Base-by-base conservation (phyloP, 2,888 invertebrate genomes). In the Heliconius aoede region DNA sequence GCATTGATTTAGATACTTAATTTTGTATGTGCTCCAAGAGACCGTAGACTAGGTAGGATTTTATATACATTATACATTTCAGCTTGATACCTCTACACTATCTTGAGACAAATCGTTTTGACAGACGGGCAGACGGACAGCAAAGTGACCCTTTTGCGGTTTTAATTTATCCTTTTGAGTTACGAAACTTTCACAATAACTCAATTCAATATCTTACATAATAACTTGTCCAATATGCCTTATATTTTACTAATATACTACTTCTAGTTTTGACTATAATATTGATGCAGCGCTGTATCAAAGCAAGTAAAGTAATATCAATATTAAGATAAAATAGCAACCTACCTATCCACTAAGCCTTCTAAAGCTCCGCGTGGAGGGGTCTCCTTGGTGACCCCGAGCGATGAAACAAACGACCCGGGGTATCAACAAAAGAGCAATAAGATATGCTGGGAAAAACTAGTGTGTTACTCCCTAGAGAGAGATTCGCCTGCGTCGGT, bases 391-490 rank as follows among this genome's bases (percentile, higher is more conserved):
- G 86, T 88, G 89, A 89, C 91, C 90, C 89, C 86, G 87, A 84
- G 91, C 94, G 94, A 94, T 94, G 94, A 94, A 94, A 93, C 91
- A 93, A 95, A 95, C 94, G 90, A 89, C 87, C 91, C 89, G 82
- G 87, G 92, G 94, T 90, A 94, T 91, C 91, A 94, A 94, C 94
- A 94, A 93, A 94, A 90, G 94, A 88, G 93, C 94, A 90, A 94
- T 94, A 94, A 94, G 94, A 94, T 94, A 95, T 95, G 94, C 94
- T 92, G 89, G 93, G 93, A 93, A 94, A 92, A 94, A 94, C 93
- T 94, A 92, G 93, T 90, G 90, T 89, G 93, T 90, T 84, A 80
- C 85, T 87, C 94, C 92, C 94, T 76, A 60, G 93, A 90, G 94
- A 83, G 85, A 85, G 82, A 83, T 89, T 80, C 84, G 83, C 86